A percentile compares a stretch with the other conserved stretches of the same genome.
Evolutionary conservation across 2,888 invertebrate genomes (phyloP).

Genomic region (Parelbella ahira): DNA sequence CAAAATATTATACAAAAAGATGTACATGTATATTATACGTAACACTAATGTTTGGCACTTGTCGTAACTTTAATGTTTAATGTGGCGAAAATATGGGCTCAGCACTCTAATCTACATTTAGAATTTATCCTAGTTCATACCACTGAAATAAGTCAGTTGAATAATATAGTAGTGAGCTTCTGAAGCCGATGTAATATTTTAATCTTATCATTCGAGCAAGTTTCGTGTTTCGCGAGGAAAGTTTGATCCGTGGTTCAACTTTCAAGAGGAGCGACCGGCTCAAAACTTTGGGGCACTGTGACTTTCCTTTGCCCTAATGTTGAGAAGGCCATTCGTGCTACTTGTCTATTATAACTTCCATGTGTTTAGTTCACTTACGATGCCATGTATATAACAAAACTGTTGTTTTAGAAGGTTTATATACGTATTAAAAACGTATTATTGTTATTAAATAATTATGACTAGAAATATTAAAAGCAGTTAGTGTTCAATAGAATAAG

Average conservation of each 20-base stretch:
- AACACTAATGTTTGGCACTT: not conserved
- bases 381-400: no score
- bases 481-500: no score
- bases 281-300: slow-evolving; percentile 22
- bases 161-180: slow-evolving; percentile 55
- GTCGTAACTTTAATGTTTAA: slow-evolving; percentile 8
- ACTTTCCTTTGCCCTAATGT: slow-evolving; percentile 17
- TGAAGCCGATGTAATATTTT: slow-evolving; percentile 69
- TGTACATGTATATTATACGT: no score
- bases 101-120: slow-evolving; percentile 5
- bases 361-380: no score
- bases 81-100: slow-evolving; percentile 3
- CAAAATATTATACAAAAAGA: slow-evolving; percentile 1
- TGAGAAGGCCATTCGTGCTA: slow-evolving; percentile 5
- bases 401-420: no score
- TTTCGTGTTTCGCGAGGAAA: slow-evolving; percentile 68
- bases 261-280: slow-evolving; percentile 48
- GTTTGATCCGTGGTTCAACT: slow-evolving; percentile 68
- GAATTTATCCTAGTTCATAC: slow-evolving; percentile 17
- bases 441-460: no score
- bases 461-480: no score
- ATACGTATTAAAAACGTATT: no score
- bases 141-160: slow-evolving; percentile 33
- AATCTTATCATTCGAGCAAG: slow-evolving; percentile 73
- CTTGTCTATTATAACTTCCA: not conserved